Percentiles rank a stretch among this genome's conserved stretches.
Evolutionary conservation across 2,888 invertebrate species (phyloP).

Genomic region (Tethea ocularis): DNA sequence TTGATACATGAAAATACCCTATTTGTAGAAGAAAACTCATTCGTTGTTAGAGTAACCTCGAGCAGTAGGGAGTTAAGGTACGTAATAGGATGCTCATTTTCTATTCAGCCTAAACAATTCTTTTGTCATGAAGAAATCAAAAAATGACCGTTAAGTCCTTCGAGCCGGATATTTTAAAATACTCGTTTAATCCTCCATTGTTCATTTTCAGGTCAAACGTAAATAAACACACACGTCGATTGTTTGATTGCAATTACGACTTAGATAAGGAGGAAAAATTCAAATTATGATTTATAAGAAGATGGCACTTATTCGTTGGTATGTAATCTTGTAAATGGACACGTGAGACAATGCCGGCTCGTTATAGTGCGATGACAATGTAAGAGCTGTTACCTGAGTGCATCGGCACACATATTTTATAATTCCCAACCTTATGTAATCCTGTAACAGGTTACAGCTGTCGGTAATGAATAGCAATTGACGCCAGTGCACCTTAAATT

Average conservation of each 20-base stretch:
- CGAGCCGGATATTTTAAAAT: constrained; percentile 11
- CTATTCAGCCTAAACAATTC: neutral
- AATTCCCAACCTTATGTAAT: constrained; percentile 1
- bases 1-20: too few species aligned
- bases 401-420: constrained; percentile 22
- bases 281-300: constrained; percentile 36
- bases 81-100: neutral
- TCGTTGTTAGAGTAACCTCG: neutral
- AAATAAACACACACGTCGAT: constrained; percentile 30
- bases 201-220: constrained; percentile 7
- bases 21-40: neutral
- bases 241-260: constrained; percentile 41
- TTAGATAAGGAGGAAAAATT: constrained; percentile 35
- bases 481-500: neutral
- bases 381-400: constrained; percentile 18
- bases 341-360: constrained; percentile 27
- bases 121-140: constrained; percentile 1
- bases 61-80: neutral
- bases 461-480: neutral
- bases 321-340: constrained; percentile 22
- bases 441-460: neutral
- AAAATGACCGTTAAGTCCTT: constrained; percentile 9
- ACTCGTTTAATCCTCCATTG: constrained; percentile 1
- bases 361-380: constrained; percentile 29
- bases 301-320: constrained; percentile 32